Evolutionary conservation across 2,797 vertebrate species (phyloP).

Genomic region (Typhlichthys eigenmanni): DNA sequence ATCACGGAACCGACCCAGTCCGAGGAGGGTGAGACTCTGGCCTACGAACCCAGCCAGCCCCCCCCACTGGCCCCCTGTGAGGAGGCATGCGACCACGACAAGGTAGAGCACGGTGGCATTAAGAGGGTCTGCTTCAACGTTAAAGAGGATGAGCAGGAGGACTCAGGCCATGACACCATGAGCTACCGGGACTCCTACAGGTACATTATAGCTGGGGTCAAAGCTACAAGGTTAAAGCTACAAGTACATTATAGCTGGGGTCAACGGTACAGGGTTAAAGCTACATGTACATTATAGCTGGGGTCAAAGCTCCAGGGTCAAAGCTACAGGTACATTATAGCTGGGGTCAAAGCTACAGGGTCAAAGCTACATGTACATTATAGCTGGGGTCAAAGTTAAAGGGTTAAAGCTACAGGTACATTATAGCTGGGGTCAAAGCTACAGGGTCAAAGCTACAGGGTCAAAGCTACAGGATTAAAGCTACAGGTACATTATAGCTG

Average conservation of each 20-base stretch:
- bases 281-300: too few species aligned
- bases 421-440: too few species aligned
- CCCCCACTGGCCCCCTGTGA: conserved; percentile 76
- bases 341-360: too few species aligned
- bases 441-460: too few species aligned
- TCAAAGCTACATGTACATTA: too few species aligned
- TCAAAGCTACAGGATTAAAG: too few species aligned
- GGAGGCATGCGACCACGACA: conserved; percentile 88
- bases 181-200: conserved; percentile 99
- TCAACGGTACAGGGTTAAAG: too few species aligned
- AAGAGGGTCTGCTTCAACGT: conserved; percentile 98
- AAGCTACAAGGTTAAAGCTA: neutral
- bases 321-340: conserved; percentile 39
- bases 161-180: conserved; percentile 97
- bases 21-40: conserved; percentile 74
- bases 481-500: too few species aligned
- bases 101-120: conserved; percentile 85
- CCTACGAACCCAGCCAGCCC: conserved; percentile 76
- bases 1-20: conserved; percentile 91
- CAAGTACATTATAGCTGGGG: too few species aligned
- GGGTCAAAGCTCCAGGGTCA: too few species aligned
- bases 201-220: conserved; percentile 57
- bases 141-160: conserved; percentile 96
- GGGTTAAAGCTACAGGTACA: too few species aligned
- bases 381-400: too few species aligned